A percentile compares a stretch with the other conserved stretches of the same genome.
phyloP scores from a whole-genome alignment of 1,140 invertebrate species.

The Musca vetustissima region DNA sequence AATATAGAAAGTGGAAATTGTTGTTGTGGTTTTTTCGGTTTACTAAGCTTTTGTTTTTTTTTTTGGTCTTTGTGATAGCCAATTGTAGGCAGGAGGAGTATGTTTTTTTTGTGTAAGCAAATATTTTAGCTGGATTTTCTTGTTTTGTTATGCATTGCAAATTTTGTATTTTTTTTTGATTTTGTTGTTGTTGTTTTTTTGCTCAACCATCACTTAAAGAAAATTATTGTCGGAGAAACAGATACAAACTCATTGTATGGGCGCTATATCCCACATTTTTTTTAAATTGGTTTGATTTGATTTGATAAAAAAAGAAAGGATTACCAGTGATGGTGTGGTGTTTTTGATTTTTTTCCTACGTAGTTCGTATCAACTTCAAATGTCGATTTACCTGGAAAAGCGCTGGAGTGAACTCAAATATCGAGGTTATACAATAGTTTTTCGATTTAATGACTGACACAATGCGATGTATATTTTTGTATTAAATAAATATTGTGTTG shows the following conservation, averaged over 20 bases:
- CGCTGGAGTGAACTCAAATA: too few species aligned
- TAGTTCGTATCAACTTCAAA: conserved; percentile 6
- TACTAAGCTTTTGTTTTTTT: not conserved
- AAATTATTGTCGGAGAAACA: conserved; percentile 7
- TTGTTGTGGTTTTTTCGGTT: not conserved
- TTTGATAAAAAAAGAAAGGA: too few species aligned
- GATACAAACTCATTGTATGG: conserved; percentile 17
- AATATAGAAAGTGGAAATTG: not conserved
- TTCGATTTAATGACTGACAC: too few species aligned
- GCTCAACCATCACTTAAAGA: conserved; percentile 4
- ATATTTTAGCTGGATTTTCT: not conserved
- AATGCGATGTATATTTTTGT: too few species aligned
- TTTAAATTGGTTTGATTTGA: not conserved
- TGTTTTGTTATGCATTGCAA: not conserved
- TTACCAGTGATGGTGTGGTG: not conserved
- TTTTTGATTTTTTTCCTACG: conserved; percentile 8
- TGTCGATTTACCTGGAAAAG: too few species aligned
- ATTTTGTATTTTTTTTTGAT: not conserved
- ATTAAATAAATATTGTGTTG: too few species aligned
- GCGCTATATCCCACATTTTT: not conserved
- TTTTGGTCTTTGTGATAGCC: not conserved
- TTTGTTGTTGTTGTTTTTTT: conserved; percentile 11
- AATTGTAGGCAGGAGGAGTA: conserved; percentile 3
- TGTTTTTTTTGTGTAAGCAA: conserved; percentile 1
- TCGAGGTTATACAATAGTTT: too few species aligned